Evolutionary conservation across 2,888 invertebrate species (phyloP), one percentile per base, ranked within the genome.

Genomic region (Bugulina stolonifera): DNA sequence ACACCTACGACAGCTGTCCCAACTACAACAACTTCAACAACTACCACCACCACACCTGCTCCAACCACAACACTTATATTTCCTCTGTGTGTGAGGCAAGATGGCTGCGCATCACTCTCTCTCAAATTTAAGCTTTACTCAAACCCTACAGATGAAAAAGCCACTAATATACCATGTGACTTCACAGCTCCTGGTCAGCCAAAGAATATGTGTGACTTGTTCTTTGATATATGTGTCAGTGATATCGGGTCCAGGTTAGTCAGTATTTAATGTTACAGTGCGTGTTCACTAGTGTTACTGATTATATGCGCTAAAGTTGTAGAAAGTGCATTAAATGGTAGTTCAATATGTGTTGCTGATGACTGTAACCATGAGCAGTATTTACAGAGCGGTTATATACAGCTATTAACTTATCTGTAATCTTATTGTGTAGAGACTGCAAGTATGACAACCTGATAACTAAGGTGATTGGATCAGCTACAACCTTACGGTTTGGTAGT

Each of bases 61-160:
- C 10, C 32, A n/a, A 27, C 64, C 18, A 64, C 64, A 14, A 64
- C 64, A 64, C 27, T 32, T 10, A 10, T 27, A 18, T 64, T 32
- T 32, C 64, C 64, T 2, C 34, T 64, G 5, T 64, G 64, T 32
- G 18, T 32, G 2, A 27, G 64, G n/a, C 64, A 64, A n/a, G 32
- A 25, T 64, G 64, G 64, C 32, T 64, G 64, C 32, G 34, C 27
- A 2, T 29, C 32, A 10, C 27, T 64, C 5, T 25, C 25, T 14
- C 27, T 64, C 3, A 14, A 34, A 10, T 64, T 64, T n/a, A 64
- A 14, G 22, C 64, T 29, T 27, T 64, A 64, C n/a, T 22, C 22
- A 27, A 64, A 64, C 34, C 64, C 64, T 3, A 64, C 27, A 32
- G 64, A 64, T 64, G 64, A 64, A n/a, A 64, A 64, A 34, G 64